phyloP scores from a whole-genome alignment of 2,888 invertebrate species.

The Panzeria rudis region DNA sequence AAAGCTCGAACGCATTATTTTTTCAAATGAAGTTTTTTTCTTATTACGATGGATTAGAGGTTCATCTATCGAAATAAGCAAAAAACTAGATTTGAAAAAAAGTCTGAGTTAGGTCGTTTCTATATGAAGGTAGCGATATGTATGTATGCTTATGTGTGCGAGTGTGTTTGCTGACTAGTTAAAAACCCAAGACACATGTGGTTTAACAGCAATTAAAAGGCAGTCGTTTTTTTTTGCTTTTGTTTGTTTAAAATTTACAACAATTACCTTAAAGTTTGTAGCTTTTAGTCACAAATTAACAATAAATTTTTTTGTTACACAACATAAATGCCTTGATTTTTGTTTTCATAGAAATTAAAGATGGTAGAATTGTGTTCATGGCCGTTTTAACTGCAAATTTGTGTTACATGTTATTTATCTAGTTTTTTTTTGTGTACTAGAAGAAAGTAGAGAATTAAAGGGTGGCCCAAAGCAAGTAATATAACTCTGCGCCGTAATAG shows the following conservation, averaged over 20 bases:
- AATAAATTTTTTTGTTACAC: conserved; percentile 1
- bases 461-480: too few relatives aligned
- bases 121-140: too few relatives aligned
- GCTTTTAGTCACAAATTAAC: conserved; percentile 27
- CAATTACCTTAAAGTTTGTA: conserved; percentile 14
- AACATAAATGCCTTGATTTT: conserved; percentile 8
- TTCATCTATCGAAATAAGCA: too few relatives aligned
- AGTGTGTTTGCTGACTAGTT: conserved; percentile 17
- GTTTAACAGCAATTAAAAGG: conserved; percentile 45
- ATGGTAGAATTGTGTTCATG: background rate
- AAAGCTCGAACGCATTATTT: too few relatives aligned
- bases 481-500: too few relatives aligned
- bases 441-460: too few relatives aligned
- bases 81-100: too few relatives aligned
- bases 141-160: background rate
- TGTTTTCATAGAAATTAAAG: background rate
- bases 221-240: background rate
- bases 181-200: conserved; percentile 21
- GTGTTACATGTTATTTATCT: too few relatives aligned
- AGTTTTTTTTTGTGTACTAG: background rate
- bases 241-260: conserved; percentile 23
- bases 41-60: too few relatives aligned
- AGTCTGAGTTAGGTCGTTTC: too few relatives aligned
- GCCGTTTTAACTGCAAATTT: background rate
- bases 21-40: too few relatives aligned